phyloP scores from a whole-genome alignment of 1,140 invertebrate genomes.

The Drosophila lowei region DNA sequence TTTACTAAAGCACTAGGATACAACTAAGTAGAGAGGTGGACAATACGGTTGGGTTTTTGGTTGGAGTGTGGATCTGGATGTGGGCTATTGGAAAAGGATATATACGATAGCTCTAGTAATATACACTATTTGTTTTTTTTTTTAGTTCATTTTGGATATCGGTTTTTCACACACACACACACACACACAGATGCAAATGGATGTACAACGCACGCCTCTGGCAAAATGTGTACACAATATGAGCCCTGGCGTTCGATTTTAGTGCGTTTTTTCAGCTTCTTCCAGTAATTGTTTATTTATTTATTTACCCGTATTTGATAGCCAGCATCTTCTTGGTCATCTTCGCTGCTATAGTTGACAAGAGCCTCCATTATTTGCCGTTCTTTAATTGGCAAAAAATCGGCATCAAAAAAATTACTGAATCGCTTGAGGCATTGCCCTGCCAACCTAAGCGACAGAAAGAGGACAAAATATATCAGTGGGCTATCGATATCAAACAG shows the following conservation, averaged over 20 bases:
- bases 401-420: slow-evolving; percentile 9
- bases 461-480: no score
- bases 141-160: no score
- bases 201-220: slow-evolving; percentile 24
- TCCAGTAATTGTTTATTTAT: not conserved
- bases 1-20: slow-evolving; percentile 74
- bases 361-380: slow-evolving; percentile 84
- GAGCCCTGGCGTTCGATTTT: slow-evolving; percentile 37
- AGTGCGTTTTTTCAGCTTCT: slow-evolving; percentile 17
- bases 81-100: no score
- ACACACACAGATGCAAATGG: slow-evolving; percentile 25
- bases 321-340: slow-evolving; percentile 84
- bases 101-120: no score
- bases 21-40: slow-evolving; percentile 44
- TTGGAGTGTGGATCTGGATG: not conserved
- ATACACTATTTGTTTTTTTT: not conserved
- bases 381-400: slow-evolving; percentile 1
- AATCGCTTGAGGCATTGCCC: no score
- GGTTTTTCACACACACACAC: slow-evolving; percentile 10
- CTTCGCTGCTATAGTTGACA: slow-evolving; percentile 86
- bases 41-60: not conserved
- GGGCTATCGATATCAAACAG: no score
- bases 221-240: slow-evolving; percentile 57
- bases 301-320: slow-evolving; percentile 82
- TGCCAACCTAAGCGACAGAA: no score